Base-by-base conservation (phyloP, 2,113 vertebrate species). In the Chaetodon auriga region DNA sequence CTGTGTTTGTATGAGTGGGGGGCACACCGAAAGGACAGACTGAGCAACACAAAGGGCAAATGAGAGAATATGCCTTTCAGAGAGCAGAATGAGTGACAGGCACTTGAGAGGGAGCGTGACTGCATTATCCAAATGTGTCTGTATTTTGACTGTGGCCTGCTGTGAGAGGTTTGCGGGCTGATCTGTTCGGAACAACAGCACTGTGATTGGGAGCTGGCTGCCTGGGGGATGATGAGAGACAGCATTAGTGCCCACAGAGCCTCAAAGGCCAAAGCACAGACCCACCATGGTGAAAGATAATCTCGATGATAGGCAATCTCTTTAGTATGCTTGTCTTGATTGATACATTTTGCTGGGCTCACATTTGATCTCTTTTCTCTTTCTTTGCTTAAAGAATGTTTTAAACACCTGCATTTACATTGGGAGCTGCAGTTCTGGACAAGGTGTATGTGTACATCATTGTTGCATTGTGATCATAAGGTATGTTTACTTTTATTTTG, bases 221-320 rank as follows among this genome's bases (percentile, higher is more conserved):
- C 86, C 82, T 86, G 82, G 76, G 83, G 89, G 82, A 74, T 80
- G 82, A 90, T 83, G 89, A 87, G 82, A 84, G 80, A 73, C 61
- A 46, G 69, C 87, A 84, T 88, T 81, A 87, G 80, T 64, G 73
- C 90, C 86, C 87, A 81, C 88, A 57, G 86, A 80, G 79, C 60
- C 85, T 87, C 75, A 92, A 88, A 88, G 89, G 84, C 83, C 82
- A 90, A 30, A 83, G 46, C 73, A 78, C 64, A 84, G 84, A 68
- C 86, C 81, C 38, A 88, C 86, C 66, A 41, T 1, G 13, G 81
- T 79, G 87, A 90, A 77, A 84, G 79, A 85, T 78, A 72, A 91
- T 89, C 72, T 83, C 23, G 8, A 64, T 81, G 92, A 87, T 69
- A 51, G 84, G 73, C 57, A 64, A n/a, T 36, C 71, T 84, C 73